phyloP scores from a whole-genome alignment of 2,888 invertebrate genomes.

The Scaptomyza tumidula region DNA sequence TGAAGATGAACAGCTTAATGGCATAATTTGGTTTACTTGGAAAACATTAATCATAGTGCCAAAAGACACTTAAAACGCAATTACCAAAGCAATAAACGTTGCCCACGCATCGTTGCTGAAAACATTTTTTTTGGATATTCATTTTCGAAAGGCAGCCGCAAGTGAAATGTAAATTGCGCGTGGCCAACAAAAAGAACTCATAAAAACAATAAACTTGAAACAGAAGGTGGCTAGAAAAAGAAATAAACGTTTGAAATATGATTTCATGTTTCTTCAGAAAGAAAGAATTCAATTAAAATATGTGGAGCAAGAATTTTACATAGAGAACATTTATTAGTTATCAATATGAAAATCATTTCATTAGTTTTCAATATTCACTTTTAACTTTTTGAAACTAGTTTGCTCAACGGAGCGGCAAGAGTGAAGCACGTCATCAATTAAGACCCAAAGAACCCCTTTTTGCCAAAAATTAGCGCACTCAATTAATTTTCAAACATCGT shows the following conservation, averaged over 20 bases:
- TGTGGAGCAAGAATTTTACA: background rate
- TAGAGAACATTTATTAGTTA: too few species aligned
- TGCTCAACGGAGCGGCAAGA: slow-evolving; percentile 1
- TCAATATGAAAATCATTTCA: slow-evolving; percentile 10
- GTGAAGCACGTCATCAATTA: slow-evolving; percentile 64
- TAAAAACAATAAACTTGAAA: background rate
- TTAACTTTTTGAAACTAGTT: slow-evolving; percentile 34
- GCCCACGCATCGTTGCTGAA: slow-evolving; percentile 53
- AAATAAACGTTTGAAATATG: slow-evolving; percentile 7
- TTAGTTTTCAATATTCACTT: slow-evolving; percentile 12
- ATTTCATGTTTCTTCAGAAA: background rate
- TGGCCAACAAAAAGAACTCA: slow-evolving; percentile 32
- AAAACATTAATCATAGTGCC: background rate
- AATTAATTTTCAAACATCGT: slow-evolving; percentile 73
- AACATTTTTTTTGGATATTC: slow-evolving; percentile 40
- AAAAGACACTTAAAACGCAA: slow-evolving; percentile 53
- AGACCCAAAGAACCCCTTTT: slow-evolving; percentile 59
- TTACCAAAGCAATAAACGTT: slow-evolving; percentile 37
- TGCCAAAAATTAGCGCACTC: slow-evolving; percentile 75
- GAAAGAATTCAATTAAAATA: background rate
- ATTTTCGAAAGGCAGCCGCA: slow-evolving; percentile 26
- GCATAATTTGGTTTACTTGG: background rate
- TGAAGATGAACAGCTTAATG: background rate
- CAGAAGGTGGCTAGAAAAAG: slow-evolving; percentile 5
- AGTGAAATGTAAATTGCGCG: slow-evolving; percentile 61